Conservation (phyloP, 2,888 invertebrate genomes). For the Corythucha ciliata region DNA sequence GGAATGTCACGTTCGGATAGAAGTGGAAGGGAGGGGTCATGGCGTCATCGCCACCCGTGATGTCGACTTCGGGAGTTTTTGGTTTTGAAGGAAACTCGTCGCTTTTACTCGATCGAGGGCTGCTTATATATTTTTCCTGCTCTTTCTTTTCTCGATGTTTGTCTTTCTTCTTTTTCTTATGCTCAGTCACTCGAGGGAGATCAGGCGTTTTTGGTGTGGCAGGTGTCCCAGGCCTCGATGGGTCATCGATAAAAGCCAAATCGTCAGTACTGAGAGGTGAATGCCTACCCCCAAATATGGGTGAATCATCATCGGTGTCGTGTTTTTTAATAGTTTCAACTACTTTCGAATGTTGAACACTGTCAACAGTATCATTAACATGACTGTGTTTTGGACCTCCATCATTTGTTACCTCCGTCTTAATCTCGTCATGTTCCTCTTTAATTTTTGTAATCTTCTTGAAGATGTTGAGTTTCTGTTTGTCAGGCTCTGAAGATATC, state of each 20-base stretch:
- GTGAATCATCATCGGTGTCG: constrained; percentile 12
- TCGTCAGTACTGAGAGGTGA: constrained; percentile 20
- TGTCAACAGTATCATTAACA: constrained; percentile 19
- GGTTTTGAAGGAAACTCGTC: constrained; percentile 56
- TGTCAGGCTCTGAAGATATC: constrained; percentile 68
- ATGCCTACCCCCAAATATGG: constrained; percentile 7
- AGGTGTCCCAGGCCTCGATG: constrained; percentile 48
- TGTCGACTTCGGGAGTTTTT: constrained; percentile 41
- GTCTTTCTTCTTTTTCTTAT: constrained; percentile 46
- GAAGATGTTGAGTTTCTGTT: constrained; percentile 76
- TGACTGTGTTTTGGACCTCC: neutral
- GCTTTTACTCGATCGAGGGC: constrained; percentile 32
- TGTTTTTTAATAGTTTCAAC: constrained; percentile 10
- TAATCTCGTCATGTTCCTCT: constrained; percentile 44
- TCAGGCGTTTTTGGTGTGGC: constrained; percentile 51
- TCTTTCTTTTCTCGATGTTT: constrained; percentile 44
- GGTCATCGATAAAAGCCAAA: constrained; percentile 38
- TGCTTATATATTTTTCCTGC: constrained; percentile 29
- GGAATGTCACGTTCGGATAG: too few species aligned
- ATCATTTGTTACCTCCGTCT: constrained; percentile 1
- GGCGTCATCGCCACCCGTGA: constrained; percentile 23
- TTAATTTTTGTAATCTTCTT: constrained; percentile 67
- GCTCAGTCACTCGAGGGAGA: constrained; percentile 30
- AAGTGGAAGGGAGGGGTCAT: constrained; percentile 42
- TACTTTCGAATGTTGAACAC: constrained; percentile 4